Evolutionary conservation across 2,888 invertebrate species (phyloP).

Genomic region (Alcis repandata): DNA sequence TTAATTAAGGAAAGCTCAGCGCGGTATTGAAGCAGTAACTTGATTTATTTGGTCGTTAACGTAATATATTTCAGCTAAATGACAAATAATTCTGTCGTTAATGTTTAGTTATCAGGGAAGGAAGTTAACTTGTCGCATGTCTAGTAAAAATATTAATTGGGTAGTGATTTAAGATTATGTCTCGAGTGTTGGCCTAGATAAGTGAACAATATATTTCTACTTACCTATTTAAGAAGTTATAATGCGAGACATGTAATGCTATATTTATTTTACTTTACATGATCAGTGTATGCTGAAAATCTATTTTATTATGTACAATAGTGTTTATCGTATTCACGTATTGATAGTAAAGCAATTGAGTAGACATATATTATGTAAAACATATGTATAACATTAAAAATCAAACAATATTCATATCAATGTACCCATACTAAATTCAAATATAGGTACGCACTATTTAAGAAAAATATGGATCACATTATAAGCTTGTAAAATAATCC

Average conservation of each 20-base stretch:
- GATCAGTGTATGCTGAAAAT: no score
- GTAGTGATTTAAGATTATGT: not conserved
- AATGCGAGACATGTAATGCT: no score
- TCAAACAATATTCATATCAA: no score
- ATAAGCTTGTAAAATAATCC: slow-evolving; percentile 1
- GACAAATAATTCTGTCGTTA: slow-evolving; percentile 20
- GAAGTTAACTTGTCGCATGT: slow-evolving; percentile 2
- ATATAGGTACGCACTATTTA: not conserved
- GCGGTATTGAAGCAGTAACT: slow-evolving; percentile 39
- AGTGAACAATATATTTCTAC: not conserved
- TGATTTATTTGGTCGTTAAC: slow-evolving; percentile 33
- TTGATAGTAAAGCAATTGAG: no score
- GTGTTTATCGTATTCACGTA: no score
- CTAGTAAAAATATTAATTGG: slow-evolving; percentile 7
- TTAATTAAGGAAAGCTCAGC: slow-evolving; percentile 50
- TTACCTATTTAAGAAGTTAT: no score
- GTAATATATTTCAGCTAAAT: slow-evolving; percentile 30
- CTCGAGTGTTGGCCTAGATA: not conserved
- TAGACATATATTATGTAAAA: no score
- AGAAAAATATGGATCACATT: not conserved
- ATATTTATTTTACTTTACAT: no score
- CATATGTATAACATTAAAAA: no score
- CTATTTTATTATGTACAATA: no score
- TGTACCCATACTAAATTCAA: not conserved
- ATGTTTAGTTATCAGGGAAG: slow-evolving; percentile 13